Evolutionary conservation across 2,113 vertebrate species (phyloP), one percentile per base, ranked within the genome.

Genomic region (Limanda limanda): DNA sequence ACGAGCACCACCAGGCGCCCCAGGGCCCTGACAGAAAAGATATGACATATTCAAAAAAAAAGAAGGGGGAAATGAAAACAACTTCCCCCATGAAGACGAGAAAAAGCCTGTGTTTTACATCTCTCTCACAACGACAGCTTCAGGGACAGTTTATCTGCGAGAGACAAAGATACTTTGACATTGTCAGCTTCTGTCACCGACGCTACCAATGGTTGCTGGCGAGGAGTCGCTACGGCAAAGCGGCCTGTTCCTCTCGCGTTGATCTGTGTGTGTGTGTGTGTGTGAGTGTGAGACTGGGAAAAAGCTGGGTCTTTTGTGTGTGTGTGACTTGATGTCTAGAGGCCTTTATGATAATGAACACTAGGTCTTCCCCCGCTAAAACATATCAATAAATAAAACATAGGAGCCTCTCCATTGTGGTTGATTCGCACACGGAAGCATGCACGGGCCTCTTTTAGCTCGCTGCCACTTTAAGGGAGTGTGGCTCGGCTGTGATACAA

Each of bases 301-400:
- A 48, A 13, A 11, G 40, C 40, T 42, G 40, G 40, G 40, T 42
- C 40, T 42, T 54, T 13, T 71, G 76, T 14, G 70, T 90, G 87
- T 88, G 90, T 79, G 87, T 63, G 88, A 89, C 79, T 80, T 79
- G 78, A 92, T 94, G 92, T 94, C 94, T 94, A 76, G 88, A 87
- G 93, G 95, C 93, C 93, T 93, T 95, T 95, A 95, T 95, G 93
- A 87, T 95, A 94, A 95, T 95, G 88, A 93, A 84, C 65, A 76
- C 75, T 56, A 89, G 92, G 90, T 91, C 92, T 91, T 91, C 91
- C 92, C 93, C 86, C 60, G 84, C 90, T 93, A 90, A 94, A 92
- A 92, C 86, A 82, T 89, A 89, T 91, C 90, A 86, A 94, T 95
- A 95, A 95, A 95, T 95, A 94, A 95, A 94, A 93, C 93, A 95